These are phyloP conservation scores for Holocentrus rufus DNA, from an alignment of 2,797 vertebrate species.

Conservation along the genomic window DNA sequence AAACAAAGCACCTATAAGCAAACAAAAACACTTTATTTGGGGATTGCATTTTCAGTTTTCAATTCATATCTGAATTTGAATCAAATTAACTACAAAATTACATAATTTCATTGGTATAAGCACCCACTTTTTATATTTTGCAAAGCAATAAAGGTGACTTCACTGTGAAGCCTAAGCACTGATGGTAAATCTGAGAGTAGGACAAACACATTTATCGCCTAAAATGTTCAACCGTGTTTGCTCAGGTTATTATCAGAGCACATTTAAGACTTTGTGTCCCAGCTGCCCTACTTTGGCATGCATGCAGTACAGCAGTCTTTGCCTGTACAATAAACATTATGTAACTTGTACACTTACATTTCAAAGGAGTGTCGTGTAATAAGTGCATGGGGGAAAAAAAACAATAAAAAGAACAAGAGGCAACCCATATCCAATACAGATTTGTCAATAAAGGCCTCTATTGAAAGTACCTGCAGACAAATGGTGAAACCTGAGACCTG, in stretches of 20 bases:
- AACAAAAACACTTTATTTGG: too few species aligned
- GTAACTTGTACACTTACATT: conserved; percentile 51
- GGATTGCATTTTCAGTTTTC: too few species aligned
- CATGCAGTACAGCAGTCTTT: conserved; percentile 52
- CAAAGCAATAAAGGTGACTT: neutral
- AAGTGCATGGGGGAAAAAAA: conserved; percentile 21
- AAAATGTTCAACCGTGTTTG: conserved; percentile 8
- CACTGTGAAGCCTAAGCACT: neutral
- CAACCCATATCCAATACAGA: conserved; percentile 21
- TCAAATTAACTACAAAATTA: too few species aligned
- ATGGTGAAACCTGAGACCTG: conserved; percentile 64
- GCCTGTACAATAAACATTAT: conserved; percentile 46
- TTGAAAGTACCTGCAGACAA: conserved; percentile 49
- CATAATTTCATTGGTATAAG: too few species aligned
- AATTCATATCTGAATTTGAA: too few species aligned
- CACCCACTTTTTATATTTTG: neutral
- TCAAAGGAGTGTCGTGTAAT: conserved; percentile 17
- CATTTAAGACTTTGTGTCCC: conserved; percentile 21
- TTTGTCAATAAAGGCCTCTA: conserved; percentile 39
- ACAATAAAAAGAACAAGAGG: conserved; percentile 39
- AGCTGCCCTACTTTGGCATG: conserved; percentile 26
- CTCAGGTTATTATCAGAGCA: conserved; percentile 11
- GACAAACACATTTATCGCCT: neutral
- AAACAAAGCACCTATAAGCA: too few species aligned
- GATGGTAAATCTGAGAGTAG: conserved; percentile 3